Conservation (phyloP, 2,888 invertebrate genomes). For the Lycaena phlaeas region DNA sequence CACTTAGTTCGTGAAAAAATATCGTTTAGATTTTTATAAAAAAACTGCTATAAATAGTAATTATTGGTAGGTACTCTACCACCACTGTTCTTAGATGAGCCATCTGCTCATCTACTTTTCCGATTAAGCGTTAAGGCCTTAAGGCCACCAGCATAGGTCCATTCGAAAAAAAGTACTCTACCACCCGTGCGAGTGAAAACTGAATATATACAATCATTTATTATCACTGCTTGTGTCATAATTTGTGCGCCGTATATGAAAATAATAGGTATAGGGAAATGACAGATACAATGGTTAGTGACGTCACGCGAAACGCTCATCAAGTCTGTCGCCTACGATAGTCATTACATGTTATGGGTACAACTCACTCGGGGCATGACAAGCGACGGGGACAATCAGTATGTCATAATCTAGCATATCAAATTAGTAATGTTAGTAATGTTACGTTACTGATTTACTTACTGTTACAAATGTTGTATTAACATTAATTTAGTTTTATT, state of each 20-base stretch:
- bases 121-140: no score
- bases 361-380: constrained; percentile 31
- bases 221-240: neutral
- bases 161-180: no score
- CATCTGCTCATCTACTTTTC: no score
- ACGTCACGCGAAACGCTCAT: constrained; percentile 56
- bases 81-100: no score
- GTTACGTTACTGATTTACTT: neutral
- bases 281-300: constrained; percentile 15
- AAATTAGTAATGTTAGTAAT: neutral
- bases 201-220: constrained; percentile 5
- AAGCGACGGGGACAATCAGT: constrained; percentile 22
- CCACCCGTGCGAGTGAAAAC: constrained; percentile 1
- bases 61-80: no score
- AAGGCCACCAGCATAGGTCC: no score
- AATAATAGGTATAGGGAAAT: constrained; percentile 8
- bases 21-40: no score
- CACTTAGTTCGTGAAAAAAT: no score
- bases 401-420: neutral
- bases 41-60: no score
- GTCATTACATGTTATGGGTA: constrained; percentile 22
- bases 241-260: constrained; percentile 12
- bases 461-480: no score
- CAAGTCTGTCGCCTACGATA: constrained; percentile 31
- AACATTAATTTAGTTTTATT: no score